Evolutionary conservation across 2,113 vertebrate species (phyloP), one percentile per base, ranked within the genome.

Genomic region (Chlorodrepanis virens): DNA sequence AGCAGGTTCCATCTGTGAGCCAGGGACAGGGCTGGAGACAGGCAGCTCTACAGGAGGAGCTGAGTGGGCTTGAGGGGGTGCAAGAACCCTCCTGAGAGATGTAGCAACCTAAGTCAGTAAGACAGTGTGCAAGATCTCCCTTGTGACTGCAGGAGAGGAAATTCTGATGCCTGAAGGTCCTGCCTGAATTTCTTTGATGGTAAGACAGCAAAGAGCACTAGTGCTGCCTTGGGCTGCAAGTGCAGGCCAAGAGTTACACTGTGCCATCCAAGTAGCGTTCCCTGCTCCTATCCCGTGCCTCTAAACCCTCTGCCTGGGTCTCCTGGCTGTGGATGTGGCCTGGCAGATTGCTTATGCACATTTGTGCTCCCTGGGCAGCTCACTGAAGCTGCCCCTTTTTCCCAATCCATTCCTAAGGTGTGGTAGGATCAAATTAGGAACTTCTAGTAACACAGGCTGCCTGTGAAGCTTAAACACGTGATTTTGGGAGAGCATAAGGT

Each of bases 171-270:
- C 24, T 52, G 35, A 59, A 47, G 16, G 3, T 40, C 27, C 64
- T 70, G 17, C 10, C 21, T 83, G 28, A 17, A 10, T 92, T 75
- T 74, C 24, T 68, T 21, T 1, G 1, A 35, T 15, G 18, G 27
- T 27, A 60, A 67, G 28, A 44, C 28, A 11, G 25, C 24, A 76
- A 64, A 76, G 29, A 72, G 33, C 1, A 1, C 10, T 59, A 10
- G 33, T 5, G 20, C 7, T 5, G 1, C 0, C 59, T 64, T 42
- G 33, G 33, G 20, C 47, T 72, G 35, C 1, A 4, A 18, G 22
- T 3, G 10, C 27, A 87, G 18, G 11, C 33, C 20, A 15, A 27
- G 5, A 33, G 52, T 27, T 67, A 31, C 31, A 31, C 6, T 5
- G 14, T 28, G 52, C 7, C 33, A 95, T 31, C 12, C 42, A 53